Base-by-base conservation (phyloP, 30 jellyfish, hydroid and myxozoan species). In the Sanderia malayensis region DNA sequence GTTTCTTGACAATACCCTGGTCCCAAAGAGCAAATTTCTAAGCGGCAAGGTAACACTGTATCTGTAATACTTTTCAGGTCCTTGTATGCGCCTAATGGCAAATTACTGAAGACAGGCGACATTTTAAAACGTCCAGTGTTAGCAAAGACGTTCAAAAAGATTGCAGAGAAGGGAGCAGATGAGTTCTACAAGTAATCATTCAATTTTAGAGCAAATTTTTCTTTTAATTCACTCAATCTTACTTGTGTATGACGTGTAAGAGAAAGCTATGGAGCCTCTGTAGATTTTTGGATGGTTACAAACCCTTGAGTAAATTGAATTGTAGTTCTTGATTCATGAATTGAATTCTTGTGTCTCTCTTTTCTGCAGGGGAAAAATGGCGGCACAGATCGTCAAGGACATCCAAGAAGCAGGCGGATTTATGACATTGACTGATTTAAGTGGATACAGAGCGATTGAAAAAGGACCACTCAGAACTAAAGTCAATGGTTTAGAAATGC, bases 381-480 rank as follows among this genome's bases (percentile, higher is more conserved):
- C 99, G 1, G 82, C 84, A 19, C 90, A 85, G 62, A 84, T 94
- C 28, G 95, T 88, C 26, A 66, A 71, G 31, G 99, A 94, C 69
- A 76, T 94, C 60, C 79, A 76, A 73, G 76, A 53, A 19, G 99
- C 97, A 4, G 98, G 98, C 1, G 99, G 99, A 18, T 33, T 58
- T 29, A 94, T 94, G 66, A 63, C 96, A 6, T 61, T 80, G 9
- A 76, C 88, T 1, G 99, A 94, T 46, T 53, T 94, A 31, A 61
- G 86, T 45, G 83, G 92, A n/a, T 94, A 87, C 80, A 74, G 88
- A 65, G 96, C 96, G 18, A 73, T 75, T 37, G 94, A 62, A 55
- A 47, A 95, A 29, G 93, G 83, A 2, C 97, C 99, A 26, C 52
- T 94, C 26, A 67, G 79, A 34, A 83, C 98, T 17, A 71, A 64